These are phyloP conservation scores for Ascidia mentula DNA, from an alignment of 23 tunicate species.

Conservation along the genomic window DNA sequence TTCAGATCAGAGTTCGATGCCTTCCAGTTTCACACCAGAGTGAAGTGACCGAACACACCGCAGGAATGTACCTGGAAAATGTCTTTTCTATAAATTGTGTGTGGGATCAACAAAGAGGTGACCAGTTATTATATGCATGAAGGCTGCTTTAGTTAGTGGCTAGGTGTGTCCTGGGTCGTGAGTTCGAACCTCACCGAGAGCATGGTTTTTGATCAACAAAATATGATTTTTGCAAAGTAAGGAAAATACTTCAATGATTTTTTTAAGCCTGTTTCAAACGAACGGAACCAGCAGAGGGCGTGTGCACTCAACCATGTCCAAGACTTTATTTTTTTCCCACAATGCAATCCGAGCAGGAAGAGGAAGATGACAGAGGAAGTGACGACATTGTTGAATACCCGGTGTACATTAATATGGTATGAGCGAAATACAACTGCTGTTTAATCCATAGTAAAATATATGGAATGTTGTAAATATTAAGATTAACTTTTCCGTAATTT, in stretches of 20 bases:
- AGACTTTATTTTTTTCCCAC: conserved; percentile 42
- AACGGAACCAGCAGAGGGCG: neutral
- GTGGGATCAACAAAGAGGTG: conserved; percentile 26
- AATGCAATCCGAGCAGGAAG: conserved; percentile 28
- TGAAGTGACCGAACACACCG: conserved; percentile 60
- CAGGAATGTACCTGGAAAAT: conserved; percentile 46
- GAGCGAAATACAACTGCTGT: too few relatives aligned
- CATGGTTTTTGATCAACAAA: too few relatives aligned
- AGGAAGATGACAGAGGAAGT: conserved; percentile 17
- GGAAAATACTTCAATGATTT: too few relatives aligned
- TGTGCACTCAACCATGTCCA: conserved; percentile 18
- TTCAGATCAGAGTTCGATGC: conserved; percentile 36
- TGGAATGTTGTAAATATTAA: too few relatives aligned
- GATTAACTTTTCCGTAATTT: too few relatives aligned
- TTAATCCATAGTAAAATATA: too few relatives aligned
- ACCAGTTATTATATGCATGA: too few relatives aligned
- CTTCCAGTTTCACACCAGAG: neutral
- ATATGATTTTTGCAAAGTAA: too few relatives aligned
- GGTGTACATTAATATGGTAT: conserved; percentile 75
- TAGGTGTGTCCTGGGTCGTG: too few relatives aligned
- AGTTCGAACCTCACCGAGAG: too few relatives aligned
- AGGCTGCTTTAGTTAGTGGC: too few relatives aligned
- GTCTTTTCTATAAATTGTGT: conserved; percentile 33
- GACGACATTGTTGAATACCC: conserved; percentile 45
- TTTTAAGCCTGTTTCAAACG: neutral